Percentiles rank a stretch among this genome's conserved stretches.
Conservation (phyloP, 2,113 vertebrate genomes). For the Caranx melampygus region DNA sequence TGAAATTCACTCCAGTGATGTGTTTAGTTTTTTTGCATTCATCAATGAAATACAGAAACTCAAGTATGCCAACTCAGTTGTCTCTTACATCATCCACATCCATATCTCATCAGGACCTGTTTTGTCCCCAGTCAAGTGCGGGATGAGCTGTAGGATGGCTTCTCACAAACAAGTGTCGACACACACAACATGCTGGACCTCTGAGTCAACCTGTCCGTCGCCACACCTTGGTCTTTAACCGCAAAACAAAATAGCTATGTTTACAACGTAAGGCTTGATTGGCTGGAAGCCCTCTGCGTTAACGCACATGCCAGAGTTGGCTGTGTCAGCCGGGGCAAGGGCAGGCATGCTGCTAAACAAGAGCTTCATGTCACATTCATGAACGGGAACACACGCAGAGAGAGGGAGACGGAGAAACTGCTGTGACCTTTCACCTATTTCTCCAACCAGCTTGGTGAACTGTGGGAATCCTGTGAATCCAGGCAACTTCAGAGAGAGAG, state of each 20-base stretch:
- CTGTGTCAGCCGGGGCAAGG: conserved; percentile 30
- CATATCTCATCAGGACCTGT: not conserved
- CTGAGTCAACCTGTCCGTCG: conserved; percentile 26
- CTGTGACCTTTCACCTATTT: conserved; percentile 76
- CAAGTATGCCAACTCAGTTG: not conserved
- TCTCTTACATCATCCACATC: not conserved
- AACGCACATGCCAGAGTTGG: conserved; percentile 5
- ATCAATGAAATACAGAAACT: not conserved
- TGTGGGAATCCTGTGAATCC: conserved; percentile 55
- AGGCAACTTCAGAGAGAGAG: conserved; percentile 20
- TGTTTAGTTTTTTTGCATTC: conserved; percentile 1
- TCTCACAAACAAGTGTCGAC: conserved; percentile 16
- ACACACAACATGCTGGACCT: conserved; percentile 4
- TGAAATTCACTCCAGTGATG: not conserved
- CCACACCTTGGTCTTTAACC: conserved; percentile 26
- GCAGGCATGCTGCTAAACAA: conserved; percentile 42
- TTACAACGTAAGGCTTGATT: not conserved
- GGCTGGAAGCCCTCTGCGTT: not conserved
- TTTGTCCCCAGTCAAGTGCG: not conserved
- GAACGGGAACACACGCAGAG: conserved; percentile 13
- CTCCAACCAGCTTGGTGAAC: conserved; percentile 45
- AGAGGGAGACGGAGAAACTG: conserved; percentile 4
- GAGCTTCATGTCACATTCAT: conserved; percentile 44
- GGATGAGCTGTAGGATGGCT: not conserved
- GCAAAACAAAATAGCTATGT: conserved; percentile 36